phyloP scores from a whole-genome alignment of 35 echinoderm and acorn worm genomes.

The Eucidaris tribuloides region DNA sequence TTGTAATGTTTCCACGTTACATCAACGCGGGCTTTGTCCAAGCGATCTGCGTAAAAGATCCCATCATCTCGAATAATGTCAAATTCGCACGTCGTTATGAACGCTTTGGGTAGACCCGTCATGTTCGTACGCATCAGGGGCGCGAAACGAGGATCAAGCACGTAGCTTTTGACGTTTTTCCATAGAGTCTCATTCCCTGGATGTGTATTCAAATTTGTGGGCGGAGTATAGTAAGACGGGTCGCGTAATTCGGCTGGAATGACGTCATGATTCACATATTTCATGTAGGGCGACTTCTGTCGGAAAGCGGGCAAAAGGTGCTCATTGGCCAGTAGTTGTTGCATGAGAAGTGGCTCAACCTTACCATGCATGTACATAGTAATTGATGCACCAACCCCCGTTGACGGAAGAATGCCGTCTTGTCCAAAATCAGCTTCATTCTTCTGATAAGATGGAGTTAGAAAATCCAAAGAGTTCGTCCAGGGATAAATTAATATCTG shows the following conservation, averaged over 20 bases:
- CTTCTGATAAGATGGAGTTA: slow-evolving; percentile 52
- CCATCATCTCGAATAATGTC: slow-evolving; percentile 73
- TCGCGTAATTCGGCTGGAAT: slow-evolving; percentile 21
- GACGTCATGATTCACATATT: slow-evolving; percentile 10
- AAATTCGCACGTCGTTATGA: slow-evolving; percentile 61
- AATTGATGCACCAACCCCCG: neutral
- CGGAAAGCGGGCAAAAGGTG: slow-evolving; percentile 4
- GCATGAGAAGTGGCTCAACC: neutral
- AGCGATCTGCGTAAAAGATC: slow-evolving; percentile 59
- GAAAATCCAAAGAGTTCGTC: slow-evolving; percentile 34
- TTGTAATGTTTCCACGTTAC: slow-evolving; percentile 24
- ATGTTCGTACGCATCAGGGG: slow-evolving; percentile 64
- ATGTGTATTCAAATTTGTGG: neutral
- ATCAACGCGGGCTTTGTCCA: slow-evolving; percentile 55
- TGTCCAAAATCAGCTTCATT: slow-evolving; percentile 7
- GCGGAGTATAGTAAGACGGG: neutral
- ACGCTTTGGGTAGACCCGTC: slow-evolving; percentile 67
- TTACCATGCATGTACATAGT: neutral
- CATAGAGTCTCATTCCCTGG: slow-evolving; percentile 44
- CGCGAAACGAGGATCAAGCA: slow-evolving; percentile 51
- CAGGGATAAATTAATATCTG: slow-evolving; percentile 54
- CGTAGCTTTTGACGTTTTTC: slow-evolving; percentile 14
- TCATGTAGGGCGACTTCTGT: neutral
- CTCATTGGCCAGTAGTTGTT: slow-evolving; percentile 18
- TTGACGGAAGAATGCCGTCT: slow-evolving; percentile 17